These are phyloP conservation scores for Aurelia aurita complex sp. Pacific DNA, from an alignment of 30 jellyfish, hydroid and myxozoan genomes.

Conservation along the genomic window DNA sequence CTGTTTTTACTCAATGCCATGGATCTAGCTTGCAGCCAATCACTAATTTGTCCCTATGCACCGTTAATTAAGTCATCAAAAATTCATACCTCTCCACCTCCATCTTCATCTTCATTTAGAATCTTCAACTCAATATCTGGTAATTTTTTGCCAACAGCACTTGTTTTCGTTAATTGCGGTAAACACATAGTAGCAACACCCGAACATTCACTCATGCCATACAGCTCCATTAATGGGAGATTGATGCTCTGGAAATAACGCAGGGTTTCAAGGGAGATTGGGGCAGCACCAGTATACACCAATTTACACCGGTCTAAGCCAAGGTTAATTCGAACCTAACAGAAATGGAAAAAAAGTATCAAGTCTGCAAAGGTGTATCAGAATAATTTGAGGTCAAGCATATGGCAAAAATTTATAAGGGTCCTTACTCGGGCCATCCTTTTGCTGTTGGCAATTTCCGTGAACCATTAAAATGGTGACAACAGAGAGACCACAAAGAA, in stretches of 20 bases:
- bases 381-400: too few relatives aligned
- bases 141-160: slow-evolving; percentile 73
- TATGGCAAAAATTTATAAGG: too few relatives aligned
- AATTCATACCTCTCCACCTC: slow-evolving; percentile 91
- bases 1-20: too few relatives aligned
- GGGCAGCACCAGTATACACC: slow-evolving; percentile 91
- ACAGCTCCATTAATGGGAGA: slow-evolving; percentile 81
- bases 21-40: too few relatives aligned
- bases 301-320: slow-evolving; percentile 85
- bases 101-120: slow-evolving; percentile 87
- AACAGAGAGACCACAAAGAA: too few relatives aligned
- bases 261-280: slow-evolving; percentile 82
- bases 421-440: too few relatives aligned
- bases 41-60: too few relatives aligned
- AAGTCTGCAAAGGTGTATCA: too few relatives aligned
- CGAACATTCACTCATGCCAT: slow-evolving; percentile 95
- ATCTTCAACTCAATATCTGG: slow-evolving; percentile 61
- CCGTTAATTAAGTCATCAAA: too few relatives aligned
- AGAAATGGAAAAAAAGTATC: neutral
- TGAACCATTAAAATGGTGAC: too few relatives aligned
- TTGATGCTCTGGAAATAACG: slow-evolving; percentile 88
- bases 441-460: too few relatives aligned
- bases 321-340: slow-evolving; percentile 69
- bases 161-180: slow-evolving; percentile 37
- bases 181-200: slow-evolving; percentile 74